These are phyloP conservation scores for Agrypnia vestita DNA, from an alignment of 1,140 invertebrate species.

Conservation along the genomic window DNA sequence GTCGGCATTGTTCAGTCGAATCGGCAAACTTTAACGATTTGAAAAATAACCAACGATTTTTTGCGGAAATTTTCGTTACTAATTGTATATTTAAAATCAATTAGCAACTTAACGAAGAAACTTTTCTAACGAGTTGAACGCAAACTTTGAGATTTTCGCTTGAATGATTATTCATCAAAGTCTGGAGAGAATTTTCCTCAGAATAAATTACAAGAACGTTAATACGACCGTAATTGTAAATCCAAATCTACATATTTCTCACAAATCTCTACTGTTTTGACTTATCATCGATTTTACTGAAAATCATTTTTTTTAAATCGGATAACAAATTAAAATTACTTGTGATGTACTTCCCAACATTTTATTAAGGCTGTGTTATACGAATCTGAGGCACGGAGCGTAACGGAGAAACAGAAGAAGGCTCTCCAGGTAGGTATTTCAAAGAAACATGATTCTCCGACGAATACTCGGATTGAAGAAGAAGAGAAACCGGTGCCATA, in stretches of 20 bases:
- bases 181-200: slow-evolving; percentile 1
- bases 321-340: too few relatives aligned
- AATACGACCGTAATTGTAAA: slow-evolving; percentile 11
- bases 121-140: slow-evolving; percentile 22
- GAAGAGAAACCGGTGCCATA: too few relatives aligned
- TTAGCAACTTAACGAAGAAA: slow-evolving; percentile 17
- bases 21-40: neutral
- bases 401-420: too few relatives aligned
- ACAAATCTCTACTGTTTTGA: neutral
- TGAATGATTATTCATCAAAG: slow-evolving; percentile 20
- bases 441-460: too few relatives aligned
- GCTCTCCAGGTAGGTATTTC: too few relatives aligned
- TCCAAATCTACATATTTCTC: slow-evolving; percentile 14
- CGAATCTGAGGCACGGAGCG: too few relatives aligned
- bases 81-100: slow-evolving; percentile 26
- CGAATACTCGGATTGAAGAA: too few relatives aligned
- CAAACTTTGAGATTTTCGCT: slow-evolving; percentile 17
- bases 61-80: slow-evolving; percentile 8
- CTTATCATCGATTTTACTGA: too few relatives aligned
- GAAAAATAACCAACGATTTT: neutral
- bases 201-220: neutral
- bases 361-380: too few relatives aligned
- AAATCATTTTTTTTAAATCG: too few relatives aligned
- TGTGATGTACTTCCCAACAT: too few relatives aligned
- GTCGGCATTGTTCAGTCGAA: slow-evolving; percentile 4